Evolutionary conservation across 92 coral and sea anemone genomes (phyloP).

Genomic region (Scolanthus callimorphus): DNA sequence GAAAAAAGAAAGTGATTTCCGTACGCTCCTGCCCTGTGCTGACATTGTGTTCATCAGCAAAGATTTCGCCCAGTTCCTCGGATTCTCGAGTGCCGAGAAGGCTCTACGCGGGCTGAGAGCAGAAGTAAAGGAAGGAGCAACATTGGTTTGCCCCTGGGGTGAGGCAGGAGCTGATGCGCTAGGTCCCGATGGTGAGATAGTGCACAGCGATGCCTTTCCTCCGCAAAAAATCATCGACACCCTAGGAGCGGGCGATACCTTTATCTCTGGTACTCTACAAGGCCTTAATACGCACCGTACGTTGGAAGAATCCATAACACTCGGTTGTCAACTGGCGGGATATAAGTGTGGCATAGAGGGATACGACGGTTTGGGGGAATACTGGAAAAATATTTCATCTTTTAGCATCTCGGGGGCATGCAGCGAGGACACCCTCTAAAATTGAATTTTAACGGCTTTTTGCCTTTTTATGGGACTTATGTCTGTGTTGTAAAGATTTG

Average conservation of each 20-base stretch:
- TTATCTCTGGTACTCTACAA: constrained; percentile 58
- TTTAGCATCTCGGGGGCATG: too few species aligned
- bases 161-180: constrained; percentile 61
- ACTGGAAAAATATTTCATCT: background rate
- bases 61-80: constrained; percentile 51
- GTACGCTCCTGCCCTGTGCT: constrained; percentile 38
- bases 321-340: constrained; percentile 74
- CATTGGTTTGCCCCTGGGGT: constrained; percentile 68
- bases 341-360: constrained; percentile 68
- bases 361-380: constrained; percentile 38
- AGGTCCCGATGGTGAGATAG: constrained; percentile 25
- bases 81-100: constrained; percentile 41
- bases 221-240: constrained; percentile 64
- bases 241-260: constrained; percentile 84
- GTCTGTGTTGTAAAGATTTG: too few species aligned
- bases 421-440: too few species aligned
- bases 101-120: constrained; percentile 28
- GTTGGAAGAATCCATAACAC: constrained; percentile 43
- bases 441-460: too few species aligned
- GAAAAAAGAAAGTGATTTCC: constrained; percentile 27
- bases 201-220: constrained; percentile 45
- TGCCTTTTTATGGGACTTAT: too few species aligned
- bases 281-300: constrained; percentile 25
- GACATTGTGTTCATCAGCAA: constrained; percentile 68
- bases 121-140: constrained; percentile 16